Evolutionary conservation across 2,888 invertebrate species (phyloP), one percentile per base, ranked within the genome.

Genomic region (Spicauda simplicius): DNA sequence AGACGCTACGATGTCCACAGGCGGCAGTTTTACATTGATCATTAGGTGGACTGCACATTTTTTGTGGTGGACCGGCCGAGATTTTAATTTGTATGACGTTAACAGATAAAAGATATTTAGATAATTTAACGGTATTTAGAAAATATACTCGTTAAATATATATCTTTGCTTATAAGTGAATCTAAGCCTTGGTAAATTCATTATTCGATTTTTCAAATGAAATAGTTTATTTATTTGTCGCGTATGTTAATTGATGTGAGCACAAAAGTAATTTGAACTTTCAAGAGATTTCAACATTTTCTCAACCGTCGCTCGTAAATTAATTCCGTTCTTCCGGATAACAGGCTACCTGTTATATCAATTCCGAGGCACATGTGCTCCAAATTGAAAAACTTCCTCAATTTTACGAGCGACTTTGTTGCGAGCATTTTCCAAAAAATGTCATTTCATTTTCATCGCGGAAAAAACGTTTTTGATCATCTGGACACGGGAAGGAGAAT

Each of bases 361-460:
- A 53, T 53, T 53, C 19, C 53, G 25, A 25, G 53, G 53, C 53
- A 53, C 53, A 53, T 53, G 53, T 53, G 53, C 25, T 20, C 12
- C 53, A 53, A 25, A 53, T 53, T 53, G 53, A 53, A 53, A 53
- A 53, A 53, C 53, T 53, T 53, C 53, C 12, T 4, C 53, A 53
- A 53, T 53, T 53, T 53, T 53, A 53, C 20, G 25, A 53, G 5
- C 20, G 53, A 53, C 20, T 20, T 53, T 53, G 53, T 53, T 53
- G 53, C 20, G 53, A 53, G 19, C 14, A n/a, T 19, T 25, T 53
- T 53, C n/a, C 14, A 53, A 53, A 53, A 53, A 53, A 20, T 19
- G 4, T 16, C 48, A 50, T n/a, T n/a, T 41, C 41, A 3, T 45
- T n/a, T 45, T 45, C 45, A n/a, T 4, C 45, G n/a, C 41, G 45